Evolutionary conservation across 1,140 invertebrate species (phyloP).

Genomic region (Caenorhabditis inopinata): DNA sequence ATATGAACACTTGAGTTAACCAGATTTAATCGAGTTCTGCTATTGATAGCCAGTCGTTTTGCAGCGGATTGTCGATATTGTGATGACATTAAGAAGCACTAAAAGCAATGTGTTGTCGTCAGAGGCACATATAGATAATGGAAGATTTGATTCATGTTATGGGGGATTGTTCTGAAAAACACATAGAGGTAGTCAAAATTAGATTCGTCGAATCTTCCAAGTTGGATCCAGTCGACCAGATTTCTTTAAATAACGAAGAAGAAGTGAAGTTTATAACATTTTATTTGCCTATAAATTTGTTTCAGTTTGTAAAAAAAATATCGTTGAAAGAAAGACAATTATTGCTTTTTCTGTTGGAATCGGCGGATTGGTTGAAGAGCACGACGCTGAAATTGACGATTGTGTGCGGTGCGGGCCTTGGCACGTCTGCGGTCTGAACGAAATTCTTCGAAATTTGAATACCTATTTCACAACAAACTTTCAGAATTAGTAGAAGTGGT

Average conservation of each 20-base stretch:
- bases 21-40: no score
- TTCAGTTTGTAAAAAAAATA: no score
- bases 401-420: background rate
- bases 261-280: no score
- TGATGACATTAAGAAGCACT: background rate
- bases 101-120: background rate
- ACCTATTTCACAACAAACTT: background rate
- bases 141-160: background rate
- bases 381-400: background rate
- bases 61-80: background rate
- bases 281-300: no score
- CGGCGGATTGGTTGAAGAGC: background rate
- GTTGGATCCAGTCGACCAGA: no score
- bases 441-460: background rate
- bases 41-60: no score
- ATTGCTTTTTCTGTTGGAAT: background rate
- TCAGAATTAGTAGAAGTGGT: no score
- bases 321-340: background rate
- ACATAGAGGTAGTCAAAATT: background rate
- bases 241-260: no score
- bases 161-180: background rate
- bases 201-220: no score
- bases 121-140: background rate
- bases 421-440: background rate
- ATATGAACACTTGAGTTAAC: no score